phyloP scores from a whole-genome alignment of 2,888 invertebrate genomes.

The Apodemia zela region DNA sequence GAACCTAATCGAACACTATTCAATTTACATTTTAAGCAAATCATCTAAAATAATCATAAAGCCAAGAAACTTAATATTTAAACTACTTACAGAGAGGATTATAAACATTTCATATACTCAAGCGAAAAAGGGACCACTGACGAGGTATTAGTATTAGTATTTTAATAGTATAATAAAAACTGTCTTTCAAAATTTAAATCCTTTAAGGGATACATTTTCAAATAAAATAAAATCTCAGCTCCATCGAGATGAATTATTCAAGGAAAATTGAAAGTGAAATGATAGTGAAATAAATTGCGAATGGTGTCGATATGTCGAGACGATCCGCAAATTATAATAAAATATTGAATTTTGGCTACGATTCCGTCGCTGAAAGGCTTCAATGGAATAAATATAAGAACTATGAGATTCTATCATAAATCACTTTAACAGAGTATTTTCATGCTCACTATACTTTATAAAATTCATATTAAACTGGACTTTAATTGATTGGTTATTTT shows the following conservation, averaged over 20 bases:
- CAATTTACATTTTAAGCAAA: neutral
- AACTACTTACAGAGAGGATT: no score
- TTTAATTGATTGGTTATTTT: no score
- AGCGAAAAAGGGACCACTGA: neutral
- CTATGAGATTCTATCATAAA: neutral
- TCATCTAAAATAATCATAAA: neutral
- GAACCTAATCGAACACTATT: conserved; percentile 14
- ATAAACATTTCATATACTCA: neutral
- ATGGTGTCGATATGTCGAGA: conserved; percentile 58
- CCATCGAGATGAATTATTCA: conserved; percentile 59
- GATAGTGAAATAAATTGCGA: conserved; percentile 56
- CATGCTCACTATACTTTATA: neutral
- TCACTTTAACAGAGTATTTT: conserved; percentile 3
- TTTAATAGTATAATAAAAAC: no score
- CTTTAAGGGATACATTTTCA: neutral
- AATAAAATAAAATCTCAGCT: conserved; percentile 2
- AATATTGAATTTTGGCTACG: conserved; percentile 50
- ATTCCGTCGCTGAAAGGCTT: conserved; percentile 27
- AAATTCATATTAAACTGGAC: no score
- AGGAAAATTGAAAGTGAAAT: conserved; percentile 61
- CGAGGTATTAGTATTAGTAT: no score
- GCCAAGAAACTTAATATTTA: no score
- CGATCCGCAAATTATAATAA: conserved; percentile 61
- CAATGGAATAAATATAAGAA: conserved; percentile 9
- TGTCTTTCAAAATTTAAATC: neutral